Base-by-base conservation (phyloP, 2,797 vertebrate genomes). In the Petrocephalus sullivani region DNA sequence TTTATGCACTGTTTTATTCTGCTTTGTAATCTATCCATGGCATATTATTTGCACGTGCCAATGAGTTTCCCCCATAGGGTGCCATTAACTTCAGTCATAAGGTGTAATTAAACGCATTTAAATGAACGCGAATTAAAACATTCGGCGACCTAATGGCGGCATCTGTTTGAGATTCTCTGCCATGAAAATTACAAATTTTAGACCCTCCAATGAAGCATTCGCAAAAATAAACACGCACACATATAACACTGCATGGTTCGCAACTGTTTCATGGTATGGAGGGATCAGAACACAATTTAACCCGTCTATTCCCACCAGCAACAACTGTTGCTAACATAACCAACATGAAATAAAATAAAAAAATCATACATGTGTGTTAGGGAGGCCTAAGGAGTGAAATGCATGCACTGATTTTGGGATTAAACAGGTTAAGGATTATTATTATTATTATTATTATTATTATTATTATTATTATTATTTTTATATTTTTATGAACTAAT, bases 41-140 rank as follows among this genome's bases (percentile, higher is more conserved):
- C 53, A 85, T 54, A 58, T 85, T 57, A 61, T 60, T 83, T 28
- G n/a, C 8, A 28, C 37, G 53, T 58, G 75, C 56, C 33, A 37
- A 49, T 6, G 33, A 60, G 14, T 49, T 61, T 88, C 19, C 23
- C 28, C 87, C 21, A 49, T 82, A 82, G 87, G 56, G 78, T 61
- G 41, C n/a, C n/a, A 61, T 88, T 83, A 60, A 88, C 83, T 83
- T 49, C 56, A 61, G 56, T 88, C 75, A 46, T 19, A 83, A 88
- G 10, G 78, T 88, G 56, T 83, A 88, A 82, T 88, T 88, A 60
- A 19, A 61, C 51, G 53, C 23, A 58, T 46, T 88, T 28, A 83
- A 88, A 83, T 88, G n/a, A 88, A 88, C 14, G 4, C 21, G 57
- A 19, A 81, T 41, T 16, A 60, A 81, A 88, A 82, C 19, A 12